Percentiles rank a stretch among this genome's conserved stretches.
Evolutionary conservation across 2,797 vertebrate species (phyloP).

Genomic region (Melopsittacus undulatus): DNA sequence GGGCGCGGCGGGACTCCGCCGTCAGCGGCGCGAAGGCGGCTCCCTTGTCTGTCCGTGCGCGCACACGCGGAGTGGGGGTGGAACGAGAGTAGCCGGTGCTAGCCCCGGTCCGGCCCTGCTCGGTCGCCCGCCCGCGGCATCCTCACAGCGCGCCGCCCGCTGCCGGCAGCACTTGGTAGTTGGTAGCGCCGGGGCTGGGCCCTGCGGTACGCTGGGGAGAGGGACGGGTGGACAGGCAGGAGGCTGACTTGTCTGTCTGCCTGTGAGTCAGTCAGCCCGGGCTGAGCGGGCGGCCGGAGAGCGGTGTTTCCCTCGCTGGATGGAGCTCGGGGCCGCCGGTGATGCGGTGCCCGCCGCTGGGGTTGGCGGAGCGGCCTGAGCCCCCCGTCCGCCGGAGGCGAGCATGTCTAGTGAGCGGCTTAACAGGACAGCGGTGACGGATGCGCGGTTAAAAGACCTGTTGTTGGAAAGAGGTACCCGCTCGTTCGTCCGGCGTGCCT

Average conservation of each 20-base stretch:
- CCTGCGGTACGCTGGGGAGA: background rate
- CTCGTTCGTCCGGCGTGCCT: background rate
- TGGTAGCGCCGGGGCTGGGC: conserved; percentile 33
- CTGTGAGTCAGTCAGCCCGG: background rate
- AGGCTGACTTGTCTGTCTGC: background rate
- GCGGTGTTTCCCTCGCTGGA: background rate
- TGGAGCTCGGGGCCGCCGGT: conserved; percentile 25
- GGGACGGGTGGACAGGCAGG: background rate
- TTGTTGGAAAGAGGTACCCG: conserved; percentile 78
- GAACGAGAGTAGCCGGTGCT: background rate
- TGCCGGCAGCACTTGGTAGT: background rate
- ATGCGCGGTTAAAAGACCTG: conserved; percentile 76
- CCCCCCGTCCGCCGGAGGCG: conserved; percentile 42
- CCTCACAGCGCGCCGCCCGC: background rate
- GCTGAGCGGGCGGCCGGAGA: background rate
- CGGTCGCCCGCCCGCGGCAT: background rate
- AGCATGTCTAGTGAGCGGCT: conserved; percentile 78
- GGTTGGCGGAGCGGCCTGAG: conserved; percentile 40
- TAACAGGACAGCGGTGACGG: conserved; percentile 76
- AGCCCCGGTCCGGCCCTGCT: background rate
- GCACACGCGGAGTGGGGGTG: background rate
- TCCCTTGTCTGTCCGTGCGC: background rate
- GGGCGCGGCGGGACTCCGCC: background rate
- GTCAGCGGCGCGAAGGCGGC: background rate
- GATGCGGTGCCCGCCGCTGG: conserved; percentile 58